phyloP scores from a whole-genome alignment of 1,140 invertebrate genomes.

The Atta texana region DNA sequence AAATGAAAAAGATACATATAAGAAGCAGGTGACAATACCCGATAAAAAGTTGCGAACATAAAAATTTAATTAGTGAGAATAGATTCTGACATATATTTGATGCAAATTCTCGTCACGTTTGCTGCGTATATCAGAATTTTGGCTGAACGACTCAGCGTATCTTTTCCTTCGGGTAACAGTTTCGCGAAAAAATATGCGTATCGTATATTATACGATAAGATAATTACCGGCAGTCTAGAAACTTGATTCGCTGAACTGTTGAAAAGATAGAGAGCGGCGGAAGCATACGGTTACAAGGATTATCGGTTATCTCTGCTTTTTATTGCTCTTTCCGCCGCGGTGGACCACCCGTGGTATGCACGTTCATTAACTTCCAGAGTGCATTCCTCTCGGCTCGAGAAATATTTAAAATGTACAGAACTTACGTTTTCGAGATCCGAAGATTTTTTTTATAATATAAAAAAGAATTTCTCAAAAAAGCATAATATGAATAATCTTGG shows the following conservation, averaged over 20 bases:
- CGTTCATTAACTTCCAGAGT: conserved; percentile 16
- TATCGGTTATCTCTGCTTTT: conserved; percentile 36
- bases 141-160: background rate
- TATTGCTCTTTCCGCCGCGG: background rate
- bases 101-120: background rate
- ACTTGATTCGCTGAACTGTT: conserved; percentile 28
- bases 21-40: background rate
- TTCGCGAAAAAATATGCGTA: conserved; percentile 8
- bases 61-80: background rate
- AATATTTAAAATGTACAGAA: background rate
- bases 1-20: background rate
- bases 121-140: background rate
- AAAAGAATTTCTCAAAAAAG: too few species aligned
- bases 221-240: background rate
- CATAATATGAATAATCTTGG: background rate
- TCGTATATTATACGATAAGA: conserved; percentile 11
- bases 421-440: background rate
- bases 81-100: background rate
- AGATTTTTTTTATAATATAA: background rate
- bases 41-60: background rate
- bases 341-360: conserved; percentile 45
- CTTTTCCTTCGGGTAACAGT: background rate
- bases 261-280: conserved; percentile 31
- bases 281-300: conserved; percentile 37
- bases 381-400: background rate